Percentiles rank a stretch among this genome's conserved stretches.
phyloP scores from a whole-genome alignment of 2,797 vertebrate genomes.

The Craterocephalus amniculus region DNA sequence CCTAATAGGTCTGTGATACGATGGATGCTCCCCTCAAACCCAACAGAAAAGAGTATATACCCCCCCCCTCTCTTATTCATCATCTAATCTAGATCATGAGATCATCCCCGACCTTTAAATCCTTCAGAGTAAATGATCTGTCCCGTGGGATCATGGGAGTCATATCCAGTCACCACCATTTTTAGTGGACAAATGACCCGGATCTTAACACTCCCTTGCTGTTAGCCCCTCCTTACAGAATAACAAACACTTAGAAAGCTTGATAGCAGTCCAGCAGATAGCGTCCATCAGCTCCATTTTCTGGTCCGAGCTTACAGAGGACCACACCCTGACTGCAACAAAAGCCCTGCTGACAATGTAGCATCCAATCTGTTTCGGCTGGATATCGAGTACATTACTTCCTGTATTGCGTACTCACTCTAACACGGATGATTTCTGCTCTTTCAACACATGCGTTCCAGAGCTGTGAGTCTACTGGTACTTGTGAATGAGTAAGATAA shows the following conservation, averaged over 20 bases:
- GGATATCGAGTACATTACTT: constrained; percentile 28
- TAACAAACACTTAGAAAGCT: constrained; percentile 28
- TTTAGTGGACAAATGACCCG: constrained; percentile 54
- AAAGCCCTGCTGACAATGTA: not conserved
- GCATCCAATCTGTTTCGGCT: constrained; percentile 13
- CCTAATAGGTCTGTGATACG: not conserved
- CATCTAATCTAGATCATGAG: constrained; percentile 66
- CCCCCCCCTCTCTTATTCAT: constrained; percentile 29
- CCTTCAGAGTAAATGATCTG: constrained; percentile 73
- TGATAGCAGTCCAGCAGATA: constrained; percentile 46
- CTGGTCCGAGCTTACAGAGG: constrained; percentile 30
- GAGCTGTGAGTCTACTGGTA: constrained; percentile 42
- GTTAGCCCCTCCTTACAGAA: constrained; percentile 29
- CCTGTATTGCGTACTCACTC: constrained; percentile 27
- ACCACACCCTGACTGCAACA: constrained; percentile 48
- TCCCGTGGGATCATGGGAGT: constrained; percentile 61
- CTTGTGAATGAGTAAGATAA: constrained; percentile 62
- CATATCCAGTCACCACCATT: constrained; percentile 46
- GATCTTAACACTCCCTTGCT: constrained; percentile 14
- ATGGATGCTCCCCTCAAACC: constrained; percentile 5
- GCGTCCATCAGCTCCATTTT: constrained; percentile 44
- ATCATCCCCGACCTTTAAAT: constrained; percentile 68
- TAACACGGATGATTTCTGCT: constrained; percentile 5
- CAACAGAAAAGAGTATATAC: constrained; percentile 13
- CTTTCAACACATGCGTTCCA: constrained; percentile 42